Evolutionary conservation across 2,113 vertebrate species (phyloP).

Genomic region (Siniperca knerii): DNA sequence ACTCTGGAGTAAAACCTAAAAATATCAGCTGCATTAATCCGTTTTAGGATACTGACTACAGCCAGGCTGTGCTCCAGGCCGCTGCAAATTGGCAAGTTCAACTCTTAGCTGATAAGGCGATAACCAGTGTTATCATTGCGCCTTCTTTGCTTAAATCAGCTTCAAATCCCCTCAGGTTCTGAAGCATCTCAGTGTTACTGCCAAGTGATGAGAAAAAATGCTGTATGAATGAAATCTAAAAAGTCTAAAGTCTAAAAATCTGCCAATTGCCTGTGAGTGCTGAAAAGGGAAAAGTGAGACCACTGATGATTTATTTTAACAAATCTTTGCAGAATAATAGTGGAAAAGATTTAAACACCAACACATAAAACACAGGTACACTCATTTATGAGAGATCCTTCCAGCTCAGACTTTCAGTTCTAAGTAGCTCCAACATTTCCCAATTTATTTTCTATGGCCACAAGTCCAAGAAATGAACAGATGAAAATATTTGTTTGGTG

Average conservation of each 20-base stretch:
- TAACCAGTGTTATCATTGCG: constrained; percentile 73
- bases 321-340: neutral
- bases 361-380: neutral
- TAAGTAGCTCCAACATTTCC: neutral
- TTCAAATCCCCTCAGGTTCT: constrained; percentile 62
- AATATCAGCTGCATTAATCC: constrained; percentile 67
- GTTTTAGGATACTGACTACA: constrained; percentile 55
- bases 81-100: constrained; percentile 58
- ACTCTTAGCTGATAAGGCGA: constrained; percentile 79
- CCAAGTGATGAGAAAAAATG: neutral
- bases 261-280: neutral
- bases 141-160: constrained; percentile 75
- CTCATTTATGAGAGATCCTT: neutral
- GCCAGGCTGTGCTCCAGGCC: constrained; percentile 41
- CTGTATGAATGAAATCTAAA: neutral
- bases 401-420: neutral
- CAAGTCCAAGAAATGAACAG: neutral
- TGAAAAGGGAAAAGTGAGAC: neutral
- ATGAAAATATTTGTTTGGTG: neutral
- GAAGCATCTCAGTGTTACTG: constrained; percentile 13
- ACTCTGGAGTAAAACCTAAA: constrained; percentile 71
- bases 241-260: neutral
- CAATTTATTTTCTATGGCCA: neutral
- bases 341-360: neutral
- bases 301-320: neutral